Percentiles rank a stretch among this genome's conserved stretches.
Evolutionary conservation across 2,888 invertebrate genomes (phyloP).

Genomic region (Nephrotoma flavescens): DNA sequence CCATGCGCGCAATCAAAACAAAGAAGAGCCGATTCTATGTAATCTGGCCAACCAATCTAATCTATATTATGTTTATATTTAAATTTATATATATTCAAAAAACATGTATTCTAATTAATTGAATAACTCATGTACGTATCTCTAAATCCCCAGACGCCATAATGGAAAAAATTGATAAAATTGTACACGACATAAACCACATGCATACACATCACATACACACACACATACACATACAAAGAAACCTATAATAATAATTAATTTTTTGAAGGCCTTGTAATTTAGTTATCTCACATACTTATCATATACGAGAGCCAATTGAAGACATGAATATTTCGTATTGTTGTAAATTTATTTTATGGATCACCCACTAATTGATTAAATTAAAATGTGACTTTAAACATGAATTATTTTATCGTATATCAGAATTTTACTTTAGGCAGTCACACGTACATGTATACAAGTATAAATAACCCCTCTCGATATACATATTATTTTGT

Average conservation of each 20-base stretch:
- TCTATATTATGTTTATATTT: not conserved
- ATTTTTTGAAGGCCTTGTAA: not conserved
- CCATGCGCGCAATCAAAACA: not conserved
- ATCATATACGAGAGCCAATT: not conserved
- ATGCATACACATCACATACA: not conserved
- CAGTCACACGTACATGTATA: not conserved
- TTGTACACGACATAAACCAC: not conserved
- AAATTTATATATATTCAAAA: not conserved
- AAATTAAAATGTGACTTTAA: not conserved
- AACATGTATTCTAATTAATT: not conserved
- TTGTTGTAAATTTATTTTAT: not conserved
- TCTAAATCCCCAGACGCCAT: not conserved
- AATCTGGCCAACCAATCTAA: not conserved
- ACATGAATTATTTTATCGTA: not conserved
- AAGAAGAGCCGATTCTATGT: not conserved
- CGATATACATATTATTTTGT: not conserved
- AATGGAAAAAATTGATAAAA: not conserved
- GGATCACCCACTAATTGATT: not conserved
- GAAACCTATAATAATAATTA: not conserved
- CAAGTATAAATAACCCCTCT: not conserved
- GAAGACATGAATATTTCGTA: not conserved
- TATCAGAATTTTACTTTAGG: not conserved
- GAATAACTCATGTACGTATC: not conserved
- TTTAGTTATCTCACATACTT: not conserved
- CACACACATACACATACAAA: too few relatives aligned